Base-by-base conservation (phyloP, 2,797 vertebrate species). In the Channallabes apus region DNA sequence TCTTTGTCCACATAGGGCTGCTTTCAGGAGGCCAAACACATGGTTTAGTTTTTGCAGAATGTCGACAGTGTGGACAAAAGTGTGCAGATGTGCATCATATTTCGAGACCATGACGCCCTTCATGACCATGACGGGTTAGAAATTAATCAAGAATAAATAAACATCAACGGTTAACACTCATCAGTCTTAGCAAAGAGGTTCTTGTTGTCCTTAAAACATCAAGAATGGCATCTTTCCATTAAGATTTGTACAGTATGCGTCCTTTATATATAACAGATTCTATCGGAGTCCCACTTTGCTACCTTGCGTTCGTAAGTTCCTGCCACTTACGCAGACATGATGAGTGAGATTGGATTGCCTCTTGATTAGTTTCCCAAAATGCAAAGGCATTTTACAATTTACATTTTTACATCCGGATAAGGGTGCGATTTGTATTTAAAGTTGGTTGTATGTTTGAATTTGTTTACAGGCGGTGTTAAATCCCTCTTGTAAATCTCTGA, bases 391-490 rank as follows among this genome's bases (percentile, higher is more conserved):
- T 46, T 46, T 46, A 46, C 46, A 46, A 46, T 46, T 46, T 46
- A 2, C 9, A 0, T 46, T 46, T 46, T 46, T 46, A 46, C 2
- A 9, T 11, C 46, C 46, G 2, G 5, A 73, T 20, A 69, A 69
- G 27, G 11, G 69, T n/a, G 38, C 0, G 6, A 56, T 56, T 76
- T 76, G 73, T 65, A 4, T 62, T 46, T 62, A 27, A 79, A 41
- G 14, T 38, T n/a, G 54, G 29, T 59, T 38, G 11, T 51, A 38
- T 61, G 5, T 24, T 15, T 64, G n/a, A 18, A 3, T 35, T 88
- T 9, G 59, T 80, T 86, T 79, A 14, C 82, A 96, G 95, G 88
- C 78, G 2, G 80, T 88, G 80, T 87, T 91, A 86, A 89, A 88
- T 67, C 68, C 76, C 56, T 90, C 85, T 56, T 85, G 76, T 2